phyloP scores from a whole-genome alignment of 1,140 invertebrate genomes.

The Episyrphus balteatus region DNA sequence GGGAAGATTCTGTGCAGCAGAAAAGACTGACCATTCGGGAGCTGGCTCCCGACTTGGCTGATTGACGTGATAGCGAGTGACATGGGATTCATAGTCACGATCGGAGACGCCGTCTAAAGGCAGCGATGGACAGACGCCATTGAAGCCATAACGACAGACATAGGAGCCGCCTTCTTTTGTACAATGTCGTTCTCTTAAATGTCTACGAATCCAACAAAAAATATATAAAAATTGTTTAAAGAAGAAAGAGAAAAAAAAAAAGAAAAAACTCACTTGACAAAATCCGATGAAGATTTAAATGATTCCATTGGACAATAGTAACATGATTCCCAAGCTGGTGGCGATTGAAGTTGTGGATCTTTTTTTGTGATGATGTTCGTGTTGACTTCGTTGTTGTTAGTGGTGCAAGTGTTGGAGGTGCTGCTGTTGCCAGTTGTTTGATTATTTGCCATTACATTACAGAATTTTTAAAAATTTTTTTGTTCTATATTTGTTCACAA shows the following conservation, averaged over 20 bases:
- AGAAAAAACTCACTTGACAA: conserved; percentile 39
- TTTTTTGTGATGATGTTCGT: not conserved
- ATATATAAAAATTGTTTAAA: no score
- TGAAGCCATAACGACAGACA: conserved; percentile 80
- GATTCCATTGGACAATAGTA: conserved; percentile 44
- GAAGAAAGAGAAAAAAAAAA: not conserved
- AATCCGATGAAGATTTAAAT: conserved; percentile 40
- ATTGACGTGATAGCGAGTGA: conserved; percentile 65
- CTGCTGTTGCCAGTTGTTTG: not conserved
- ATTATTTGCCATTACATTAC: no score
- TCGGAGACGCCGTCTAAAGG: conserved; percentile 82
- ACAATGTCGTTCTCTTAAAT: conserved; percentile 72
- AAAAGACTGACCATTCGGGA: conserved; percentile 64
- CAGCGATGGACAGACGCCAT: conserved; percentile 73
- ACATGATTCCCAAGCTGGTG: conserved; percentile 41
- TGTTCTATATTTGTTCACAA: no score
- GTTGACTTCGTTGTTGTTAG: not conserved
- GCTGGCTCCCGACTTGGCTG: conserved; percentile 40
- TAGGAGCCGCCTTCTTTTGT: conserved; percentile 79
- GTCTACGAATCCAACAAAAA: conserved; percentile 41
- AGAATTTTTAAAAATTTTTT: no score
- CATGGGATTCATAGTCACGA: conserved; percentile 78
- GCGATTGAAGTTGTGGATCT: not conserved
- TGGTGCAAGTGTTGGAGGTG: not conserved
- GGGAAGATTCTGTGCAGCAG: conserved; percentile 85